Percentiles rank a stretch among this genome's conserved stretches.
These are phyloP conservation scores for Cantharis flavilabris DNA, from an alignment of 2,888 invertebrate species.

Conservation along the genomic window DNA sequence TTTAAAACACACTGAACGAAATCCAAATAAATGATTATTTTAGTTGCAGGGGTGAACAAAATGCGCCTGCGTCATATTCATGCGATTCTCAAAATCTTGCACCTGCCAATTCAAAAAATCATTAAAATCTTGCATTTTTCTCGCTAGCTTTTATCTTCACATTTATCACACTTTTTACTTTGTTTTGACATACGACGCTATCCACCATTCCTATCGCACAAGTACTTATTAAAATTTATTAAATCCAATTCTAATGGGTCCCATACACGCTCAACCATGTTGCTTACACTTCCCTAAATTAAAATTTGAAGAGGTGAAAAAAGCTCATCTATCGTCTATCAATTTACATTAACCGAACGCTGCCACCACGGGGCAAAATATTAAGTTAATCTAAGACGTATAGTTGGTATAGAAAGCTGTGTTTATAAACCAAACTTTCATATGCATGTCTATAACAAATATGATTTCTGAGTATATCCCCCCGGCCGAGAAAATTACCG, in stretches of 20 bases:
- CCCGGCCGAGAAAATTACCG: too few relatives aligned
- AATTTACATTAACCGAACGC: too few relatives aligned
- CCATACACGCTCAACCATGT: background rate
- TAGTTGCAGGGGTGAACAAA: slow-evolving; percentile 9
- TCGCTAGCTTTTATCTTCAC: background rate
- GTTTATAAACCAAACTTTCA: too few relatives aligned
- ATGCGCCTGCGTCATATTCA: slow-evolving; percentile 9
- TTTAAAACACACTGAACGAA: slow-evolving; percentile 22
- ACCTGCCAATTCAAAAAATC: background rate
- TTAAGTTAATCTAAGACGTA: too few relatives aligned
- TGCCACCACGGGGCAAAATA: too few relatives aligned
- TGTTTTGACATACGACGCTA: background rate
- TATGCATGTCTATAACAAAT: too few relatives aligned
- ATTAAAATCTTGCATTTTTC: background rate
- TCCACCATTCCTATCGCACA: background rate
- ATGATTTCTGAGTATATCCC: too few relatives aligned
- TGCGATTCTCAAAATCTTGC: background rate
- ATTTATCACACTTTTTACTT: background rate
- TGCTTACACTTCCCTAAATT: background rate
- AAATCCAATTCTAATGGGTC: background rate
- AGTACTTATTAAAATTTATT: background rate
- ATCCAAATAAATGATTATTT: slow-evolving; percentile 15
- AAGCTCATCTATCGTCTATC: too few relatives aligned
- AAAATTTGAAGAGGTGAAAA: too few relatives aligned
- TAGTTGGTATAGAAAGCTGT: too few relatives aligned